Conservation (phyloP, 2,113 vertebrate species). For the Dissostichus mawsoni region DNA sequence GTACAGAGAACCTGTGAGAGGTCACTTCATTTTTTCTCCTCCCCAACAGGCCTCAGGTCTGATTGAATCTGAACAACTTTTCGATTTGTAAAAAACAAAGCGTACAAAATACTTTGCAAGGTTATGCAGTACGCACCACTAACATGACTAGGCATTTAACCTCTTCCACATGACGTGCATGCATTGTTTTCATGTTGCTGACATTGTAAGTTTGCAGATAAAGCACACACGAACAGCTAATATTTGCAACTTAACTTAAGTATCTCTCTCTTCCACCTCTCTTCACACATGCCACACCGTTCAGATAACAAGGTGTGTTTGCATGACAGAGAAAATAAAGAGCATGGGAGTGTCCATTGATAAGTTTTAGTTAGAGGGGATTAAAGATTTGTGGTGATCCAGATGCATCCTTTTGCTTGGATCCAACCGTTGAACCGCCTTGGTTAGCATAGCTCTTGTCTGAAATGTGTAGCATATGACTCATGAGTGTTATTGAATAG, state of each 20-base stretch:
- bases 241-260: background rate
- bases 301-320: background rate
- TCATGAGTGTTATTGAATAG: background rate
- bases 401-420: conserved; percentile 7
- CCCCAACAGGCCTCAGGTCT: conserved; percentile 11
- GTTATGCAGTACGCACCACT: background rate
- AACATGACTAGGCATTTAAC: conserved; percentile 4
- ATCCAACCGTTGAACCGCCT: background rate
- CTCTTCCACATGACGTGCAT: background rate
- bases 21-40: conserved; percentile 1
- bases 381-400: background rate
- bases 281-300: background rate
- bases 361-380: background rate
- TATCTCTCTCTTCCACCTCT: too few relatives aligned
- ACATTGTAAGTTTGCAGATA: background rate
- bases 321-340: background rate
- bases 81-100: background rate
- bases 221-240: background rate
- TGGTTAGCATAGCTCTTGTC: background rate
- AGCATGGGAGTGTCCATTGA: background rate
- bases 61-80: background rate
- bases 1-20: background rate
- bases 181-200: background rate
- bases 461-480: background rate
- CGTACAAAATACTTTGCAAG: background rate